These are phyloP conservation scores for Hycleus cichorii DNA, from an alignment of 1,140 invertebrate genomes.

Conservation along the genomic window DNA sequence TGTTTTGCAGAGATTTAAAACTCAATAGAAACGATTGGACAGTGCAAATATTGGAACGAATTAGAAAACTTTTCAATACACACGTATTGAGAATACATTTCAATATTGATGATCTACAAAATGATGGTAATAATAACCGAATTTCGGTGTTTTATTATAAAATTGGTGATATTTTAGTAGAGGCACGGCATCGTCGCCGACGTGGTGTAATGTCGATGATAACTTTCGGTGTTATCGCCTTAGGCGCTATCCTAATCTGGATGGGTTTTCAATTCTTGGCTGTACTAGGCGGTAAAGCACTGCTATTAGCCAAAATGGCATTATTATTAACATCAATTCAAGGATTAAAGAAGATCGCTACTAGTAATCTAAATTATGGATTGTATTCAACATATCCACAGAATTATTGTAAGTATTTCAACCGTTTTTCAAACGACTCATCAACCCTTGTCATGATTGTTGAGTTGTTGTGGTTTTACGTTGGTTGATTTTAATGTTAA, in stretches of 20 bases:
- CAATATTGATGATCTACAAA: conserved; percentile 25
- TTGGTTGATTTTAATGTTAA: no score
- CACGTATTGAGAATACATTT: conserved; percentile 51
- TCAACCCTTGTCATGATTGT: no score
- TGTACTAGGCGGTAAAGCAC: conserved; percentile 66
- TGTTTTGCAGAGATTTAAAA: background rate
- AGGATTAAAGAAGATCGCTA: conserved; percentile 53
- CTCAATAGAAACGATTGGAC: conserved; percentile 7
- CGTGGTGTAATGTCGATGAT: conserved; percentile 52
- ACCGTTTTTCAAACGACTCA: no score
- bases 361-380: conserved; percentile 37
- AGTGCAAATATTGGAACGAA: conserved; percentile 32
- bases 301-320: conserved; percentile 68
- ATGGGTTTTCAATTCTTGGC: conserved; percentile 73
- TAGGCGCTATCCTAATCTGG: conserved; percentile 62
- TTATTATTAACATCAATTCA: conserved; percentile 68
- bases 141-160: background rate
- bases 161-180: background rate
- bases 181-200: background rate
- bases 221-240: conserved; percentile 63
- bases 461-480: no score
- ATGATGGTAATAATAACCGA: background rate
- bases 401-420: no score
- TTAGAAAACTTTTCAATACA: conserved; percentile 47
- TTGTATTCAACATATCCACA: conserved; percentile 25